Base-by-base conservation (phyloP, 2,797 vertebrate genomes). In the Iguana delicatissima region DNA sequence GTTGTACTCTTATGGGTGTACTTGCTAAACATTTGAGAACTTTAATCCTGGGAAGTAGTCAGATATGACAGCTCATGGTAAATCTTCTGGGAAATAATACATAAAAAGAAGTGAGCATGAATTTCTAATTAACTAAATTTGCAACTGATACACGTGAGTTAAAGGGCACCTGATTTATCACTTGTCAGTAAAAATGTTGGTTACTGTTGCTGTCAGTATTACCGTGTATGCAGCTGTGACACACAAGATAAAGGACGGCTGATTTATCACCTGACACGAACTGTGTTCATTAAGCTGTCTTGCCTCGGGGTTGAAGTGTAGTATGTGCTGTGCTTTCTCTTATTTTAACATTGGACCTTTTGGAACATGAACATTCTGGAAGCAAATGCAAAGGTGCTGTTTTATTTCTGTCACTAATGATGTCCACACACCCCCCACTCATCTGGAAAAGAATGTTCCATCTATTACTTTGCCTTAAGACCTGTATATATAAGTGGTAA, bases 131-230 rank as follows among this genome's bases (percentile, higher is more conserved):
- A 94, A 94, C 91, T 86, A 35, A 81, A 94, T 96, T 94, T 96
- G 95, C 91, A 93, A 92, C 93, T 91, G 93, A 93, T 94, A 89
- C 89, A 50, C 84, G 76, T 88, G 57, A 95, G 95, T 95, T 94
- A 97, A 96, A 96, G 96, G 95, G 93, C 94, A 93, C 79, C 92
- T 95, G 93, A 95, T 96, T 96, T 93, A 96, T 96, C 95, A 94
- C 88, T 89, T 95, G 92, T 94, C 96, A 95, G 90, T 93, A 86
- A 87, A 93, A 93, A 89, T 89, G 62, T 4, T 92, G 95, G 91
- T 93, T 91, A 42, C 89, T 94, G 3, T 16, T 91, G 87, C 84
- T 92, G 50, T 67, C 88, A 67, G 89, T 69, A 57, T 59, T 42
- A 72, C 24, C n/a, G 62, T 29, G 86, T 88, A 91, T 29, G 80